These are phyloP conservation scores for Cichladusa arquata DNA, from an alignment of 2,113 vertebrate genomes.

Conservation along the genomic window DNA sequence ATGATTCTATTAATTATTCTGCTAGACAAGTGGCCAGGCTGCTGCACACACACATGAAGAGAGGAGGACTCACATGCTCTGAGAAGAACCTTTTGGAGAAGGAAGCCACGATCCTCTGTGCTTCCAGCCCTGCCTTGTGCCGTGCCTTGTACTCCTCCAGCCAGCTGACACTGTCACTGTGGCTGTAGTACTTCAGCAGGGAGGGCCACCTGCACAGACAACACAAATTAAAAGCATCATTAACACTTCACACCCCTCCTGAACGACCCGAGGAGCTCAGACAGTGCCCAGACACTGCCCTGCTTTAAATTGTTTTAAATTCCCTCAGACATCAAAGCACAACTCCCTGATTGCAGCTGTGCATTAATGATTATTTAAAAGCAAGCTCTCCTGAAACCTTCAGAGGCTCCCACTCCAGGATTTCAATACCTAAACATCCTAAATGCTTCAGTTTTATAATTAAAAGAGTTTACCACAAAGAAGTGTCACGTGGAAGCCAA, in stretches of 20 bases:
- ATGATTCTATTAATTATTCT: accelerated
- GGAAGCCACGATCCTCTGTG: slow-evolving; percentile 86
- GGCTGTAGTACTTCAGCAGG: slow-evolving; percentile 90
- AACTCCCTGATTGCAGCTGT: no score
- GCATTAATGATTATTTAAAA: neutral
- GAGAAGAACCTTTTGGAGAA: slow-evolving; percentile 96
- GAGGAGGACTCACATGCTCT: slow-evolving; percentile 84
- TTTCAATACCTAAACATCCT: neutral
- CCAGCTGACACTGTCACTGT: slow-evolving; percentile 89
- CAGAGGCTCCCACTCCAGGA: neutral
- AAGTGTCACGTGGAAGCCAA: neutral
- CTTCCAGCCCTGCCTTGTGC: slow-evolving; percentile 87
- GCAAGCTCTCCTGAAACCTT: neutral
- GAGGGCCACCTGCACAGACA: slow-evolving; percentile 86
- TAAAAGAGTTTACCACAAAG: neutral
- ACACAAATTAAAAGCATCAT: neutral
- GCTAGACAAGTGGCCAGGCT: neutral
- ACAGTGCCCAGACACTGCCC: neutral
- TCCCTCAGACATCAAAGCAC: neutral
- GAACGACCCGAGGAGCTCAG: neutral
- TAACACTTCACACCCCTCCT: neutral
- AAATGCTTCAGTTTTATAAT: neutral
- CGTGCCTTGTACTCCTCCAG: slow-evolving; percentile 89
- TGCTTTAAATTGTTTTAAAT: neutral
- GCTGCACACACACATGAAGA: accelerated